Evolutionary conservation across 2,888 invertebrate species (phyloP).

Genomic region (Chloroclystis v-ata): DNA sequence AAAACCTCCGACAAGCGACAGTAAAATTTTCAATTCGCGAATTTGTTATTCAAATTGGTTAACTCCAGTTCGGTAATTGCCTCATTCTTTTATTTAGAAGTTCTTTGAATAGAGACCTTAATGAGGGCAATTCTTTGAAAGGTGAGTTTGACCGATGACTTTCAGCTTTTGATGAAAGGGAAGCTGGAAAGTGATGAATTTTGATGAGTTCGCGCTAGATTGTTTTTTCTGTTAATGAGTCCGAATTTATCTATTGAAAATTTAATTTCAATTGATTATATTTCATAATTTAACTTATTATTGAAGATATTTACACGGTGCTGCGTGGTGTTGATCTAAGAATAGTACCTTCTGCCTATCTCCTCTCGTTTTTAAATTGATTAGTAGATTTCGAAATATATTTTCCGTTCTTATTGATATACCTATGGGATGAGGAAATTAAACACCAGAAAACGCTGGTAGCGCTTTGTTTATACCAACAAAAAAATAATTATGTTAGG

Average conservation of each 20-base stretch:
- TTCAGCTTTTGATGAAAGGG: conserved; percentile 7
- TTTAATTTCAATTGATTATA: no score
- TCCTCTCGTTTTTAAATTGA: no score
- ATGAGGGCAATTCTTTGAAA: conserved; percentile 17
- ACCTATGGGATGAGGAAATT: no score
- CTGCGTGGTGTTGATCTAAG: no score
- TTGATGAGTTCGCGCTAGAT: conserved; percentile 3
- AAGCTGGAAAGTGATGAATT: conserved; percentile 8
- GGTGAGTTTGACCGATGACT: conserved; percentile 11
- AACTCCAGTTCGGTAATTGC: conserved; percentile 43
- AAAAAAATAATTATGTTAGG: no score
- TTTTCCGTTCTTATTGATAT: no score
- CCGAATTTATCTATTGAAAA: background rate
- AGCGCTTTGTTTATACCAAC: no score
- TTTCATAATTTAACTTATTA: no score
- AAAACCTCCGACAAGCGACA: conserved; percentile 18
- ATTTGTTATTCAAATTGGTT: conserved; percentile 51
- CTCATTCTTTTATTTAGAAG: conserved; percentile 41
- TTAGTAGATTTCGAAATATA: no score
- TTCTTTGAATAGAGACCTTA: conserved; percentile 14
- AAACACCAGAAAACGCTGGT: no score
- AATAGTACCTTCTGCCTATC: no score
- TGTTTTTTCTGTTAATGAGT: conserved; percentile 7
- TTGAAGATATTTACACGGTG: no score
- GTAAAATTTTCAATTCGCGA: conserved; percentile 40